Evolutionary conservation across 2,888 invertebrate genomes (phyloP).

Genomic region (Vandiemenella viatica): DNA sequence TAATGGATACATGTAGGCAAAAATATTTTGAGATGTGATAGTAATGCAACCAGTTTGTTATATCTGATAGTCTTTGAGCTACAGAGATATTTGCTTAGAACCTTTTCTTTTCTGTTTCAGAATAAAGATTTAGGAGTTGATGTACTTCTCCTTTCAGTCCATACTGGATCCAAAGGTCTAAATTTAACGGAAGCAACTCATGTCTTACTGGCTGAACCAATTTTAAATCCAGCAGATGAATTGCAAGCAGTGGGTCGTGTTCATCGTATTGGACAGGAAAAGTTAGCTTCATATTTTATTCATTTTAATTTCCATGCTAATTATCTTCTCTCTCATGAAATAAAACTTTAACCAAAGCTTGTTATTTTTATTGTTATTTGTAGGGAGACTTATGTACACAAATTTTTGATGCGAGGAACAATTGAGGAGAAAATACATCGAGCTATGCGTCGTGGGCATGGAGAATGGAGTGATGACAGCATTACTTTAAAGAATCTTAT

Average conservation of each 20-base stretch:
- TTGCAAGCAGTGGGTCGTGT: constrained; percentile 63
- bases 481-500: constrained; percentile 30
- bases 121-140: background rate
- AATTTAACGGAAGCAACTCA: constrained; percentile 67
- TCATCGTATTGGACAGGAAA: constrained; percentile 64
- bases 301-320: too few relatives aligned
- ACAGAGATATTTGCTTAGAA: too few relatives aligned
- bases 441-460: constrained; percentile 30
- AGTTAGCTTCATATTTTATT: too few relatives aligned
- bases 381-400: constrained; percentile 51
- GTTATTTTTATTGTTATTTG: too few relatives aligned
- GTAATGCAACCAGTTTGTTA: too few relatives aligned
- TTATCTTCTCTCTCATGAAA: too few relatives aligned
- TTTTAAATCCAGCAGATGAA: constrained; percentile 55
- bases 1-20: too few relatives aligned
- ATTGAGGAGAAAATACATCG: constrained; percentile 53
- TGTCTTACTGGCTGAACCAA: constrained; percentile 58
- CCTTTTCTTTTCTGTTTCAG: background rate
- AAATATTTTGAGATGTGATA: too few relatives aligned
- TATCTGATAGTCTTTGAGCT: too few relatives aligned
- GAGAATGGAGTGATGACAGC: constrained; percentile 30
- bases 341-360: too few relatives aligned
- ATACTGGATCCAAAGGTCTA: constrained; percentile 57
- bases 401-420: constrained; percentile 49
- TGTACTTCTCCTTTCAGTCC: constrained; percentile 49